These are phyloP conservation scores for Prosapia bicincta DNA, from an alignment of 2,888 invertebrate genomes.

Conservation along the genomic window DNA sequence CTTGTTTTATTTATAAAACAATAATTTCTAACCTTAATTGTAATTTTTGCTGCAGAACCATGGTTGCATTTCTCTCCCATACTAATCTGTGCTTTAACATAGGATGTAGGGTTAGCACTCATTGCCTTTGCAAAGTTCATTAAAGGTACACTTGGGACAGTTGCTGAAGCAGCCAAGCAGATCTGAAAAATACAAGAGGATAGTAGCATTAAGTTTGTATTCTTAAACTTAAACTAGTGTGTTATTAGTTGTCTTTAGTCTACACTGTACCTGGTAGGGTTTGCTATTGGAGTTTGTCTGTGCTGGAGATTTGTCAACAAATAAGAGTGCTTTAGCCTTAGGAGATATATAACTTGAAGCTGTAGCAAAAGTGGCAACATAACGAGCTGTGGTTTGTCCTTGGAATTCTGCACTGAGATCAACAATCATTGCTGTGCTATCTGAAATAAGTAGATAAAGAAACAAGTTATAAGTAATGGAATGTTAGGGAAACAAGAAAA, in stretches of 20 bases:
- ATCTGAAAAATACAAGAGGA: neutral
- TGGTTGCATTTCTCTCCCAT: constrained; percentile 50
- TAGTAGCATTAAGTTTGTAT: too few relatives aligned
- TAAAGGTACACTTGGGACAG: constrained; percentile 52
- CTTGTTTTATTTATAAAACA: too few relatives aligned
- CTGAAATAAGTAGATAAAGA: constrained; percentile 21
- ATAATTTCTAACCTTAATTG: constrained; percentile 2
- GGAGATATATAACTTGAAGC: constrained; percentile 55
- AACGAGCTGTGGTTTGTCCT: constrained; percentile 52
- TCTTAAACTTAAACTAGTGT: neutral
- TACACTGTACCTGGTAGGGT: neutral
- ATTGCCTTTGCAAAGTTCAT: constrained; percentile 55
- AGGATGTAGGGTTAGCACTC: constrained; percentile 50
- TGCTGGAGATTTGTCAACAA: constrained; percentile 47
- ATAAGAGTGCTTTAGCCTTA: constrained; percentile 53
- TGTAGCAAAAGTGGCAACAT: constrained; percentile 53
- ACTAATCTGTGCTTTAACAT: constrained; percentile 49
- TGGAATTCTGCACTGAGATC: constrained; percentile 56
- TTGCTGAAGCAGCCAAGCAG: constrained; percentile 45
- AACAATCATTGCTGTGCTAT: constrained; percentile 50
- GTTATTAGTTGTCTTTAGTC: neutral
- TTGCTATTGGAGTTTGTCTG: constrained; percentile 34
- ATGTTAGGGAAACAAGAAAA: too few relatives aligned
- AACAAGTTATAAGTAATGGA: neutral
- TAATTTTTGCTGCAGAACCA: constrained; percentile 37